phyloP scores from a whole-genome alignment of 2,888 invertebrate genomes.

The Diaprepes abbreviatus region DNA sequence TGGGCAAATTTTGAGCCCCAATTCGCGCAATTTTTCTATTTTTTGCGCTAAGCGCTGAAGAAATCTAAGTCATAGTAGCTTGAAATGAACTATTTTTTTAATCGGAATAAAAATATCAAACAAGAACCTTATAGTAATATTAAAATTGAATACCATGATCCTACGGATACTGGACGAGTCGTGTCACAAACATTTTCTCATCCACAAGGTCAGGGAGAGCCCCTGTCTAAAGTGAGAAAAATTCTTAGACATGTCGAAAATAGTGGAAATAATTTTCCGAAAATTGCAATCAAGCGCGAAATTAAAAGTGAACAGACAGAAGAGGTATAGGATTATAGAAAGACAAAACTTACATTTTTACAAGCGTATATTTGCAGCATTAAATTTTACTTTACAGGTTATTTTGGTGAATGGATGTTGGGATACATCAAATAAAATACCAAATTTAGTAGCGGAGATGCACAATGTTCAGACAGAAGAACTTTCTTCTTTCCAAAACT shows the following conservation, averaged over 20 bases:
- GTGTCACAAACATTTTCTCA: slow-evolving; percentile 56
- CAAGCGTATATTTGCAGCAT: neutral
- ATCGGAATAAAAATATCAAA: slow-evolving; percentile 20
- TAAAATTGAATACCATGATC: slow-evolving; percentile 56
- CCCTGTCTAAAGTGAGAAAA: slow-evolving; percentile 54
- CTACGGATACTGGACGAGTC: slow-evolving; percentile 54
- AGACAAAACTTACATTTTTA: neutral
- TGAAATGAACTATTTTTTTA: slow-evolving; percentile 32
- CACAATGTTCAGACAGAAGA: slow-evolving; percentile 65
- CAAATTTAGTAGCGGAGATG: slow-evolving; percentile 66
- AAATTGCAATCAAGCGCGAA: slow-evolving; percentile 64
- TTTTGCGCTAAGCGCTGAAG: neutral
- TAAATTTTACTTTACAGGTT: slow-evolving; percentile 59
- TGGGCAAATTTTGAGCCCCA: slow-evolving; percentile 11
- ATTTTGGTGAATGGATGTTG: slow-evolving; percentile 66
- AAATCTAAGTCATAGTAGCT: neutral
- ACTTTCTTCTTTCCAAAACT: slow-evolving; percentile 55
- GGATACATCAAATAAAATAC: slow-evolving; percentile 65
- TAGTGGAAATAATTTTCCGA: slow-evolving; percentile 58
- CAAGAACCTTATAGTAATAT: slow-evolving; percentile 42
- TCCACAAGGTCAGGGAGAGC: slow-evolving; percentile 44
- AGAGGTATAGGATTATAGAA: slow-evolving; percentile 47
- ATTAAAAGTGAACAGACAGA: slow-evolving; percentile 45
- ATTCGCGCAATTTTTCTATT: slow-evolving; percentile 12
- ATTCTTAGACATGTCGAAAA: slow-evolving; percentile 55